A percentile compares a stretch with the other conserved stretches of the same genome.
These are phyloP conservation scores for Diphyllodes magnificus DNA, from an alignment of 2,113 vertebrate species.

Conservation along the genomic window DNA sequence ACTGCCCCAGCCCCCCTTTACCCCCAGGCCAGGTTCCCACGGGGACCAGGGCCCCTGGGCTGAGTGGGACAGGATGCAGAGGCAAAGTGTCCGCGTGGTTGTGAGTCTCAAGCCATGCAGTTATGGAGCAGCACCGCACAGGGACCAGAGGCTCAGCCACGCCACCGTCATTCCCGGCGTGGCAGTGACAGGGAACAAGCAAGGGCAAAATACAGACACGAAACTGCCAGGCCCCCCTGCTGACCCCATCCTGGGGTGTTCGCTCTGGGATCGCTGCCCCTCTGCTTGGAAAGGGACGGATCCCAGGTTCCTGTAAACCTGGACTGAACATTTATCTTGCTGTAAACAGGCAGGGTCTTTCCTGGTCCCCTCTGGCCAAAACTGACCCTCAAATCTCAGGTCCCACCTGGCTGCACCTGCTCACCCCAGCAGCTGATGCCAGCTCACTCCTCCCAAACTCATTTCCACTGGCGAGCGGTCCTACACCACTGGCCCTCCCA, in stretches of 20 bases:
- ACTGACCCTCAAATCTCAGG: background rate
- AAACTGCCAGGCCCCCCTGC: background rate
- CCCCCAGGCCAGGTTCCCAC: background rate
- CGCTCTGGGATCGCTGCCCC: background rate
- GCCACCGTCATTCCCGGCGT: conserved; percentile 30
- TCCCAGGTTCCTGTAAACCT: background rate
- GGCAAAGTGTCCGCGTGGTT: conserved; percentile 8
- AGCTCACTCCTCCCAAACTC: background rate
- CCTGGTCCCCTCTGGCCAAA: background rate
- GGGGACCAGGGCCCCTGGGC: background rate
- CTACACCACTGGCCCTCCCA: background rate
- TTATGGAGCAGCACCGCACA: conserved; percentile 65
- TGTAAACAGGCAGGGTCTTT: background rate
- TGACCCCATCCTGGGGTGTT: background rate
- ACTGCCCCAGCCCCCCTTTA: background rate
- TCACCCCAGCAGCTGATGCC: background rate
- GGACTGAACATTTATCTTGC: background rate
- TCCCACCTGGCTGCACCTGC: background rate
- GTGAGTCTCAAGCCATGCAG: conserved; percentile 72
- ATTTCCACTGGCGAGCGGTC: fast-evolving
- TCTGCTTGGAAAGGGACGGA: background rate
- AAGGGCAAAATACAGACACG: conserved; percentile 46
- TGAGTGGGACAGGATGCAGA: conserved; percentile 11
- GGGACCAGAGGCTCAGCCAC: conserved; percentile 44
- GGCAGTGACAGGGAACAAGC: conserved; percentile 40